Conservation (phyloP, 92 coral and sea anemone species). For the Phenganax marumi region DNA sequence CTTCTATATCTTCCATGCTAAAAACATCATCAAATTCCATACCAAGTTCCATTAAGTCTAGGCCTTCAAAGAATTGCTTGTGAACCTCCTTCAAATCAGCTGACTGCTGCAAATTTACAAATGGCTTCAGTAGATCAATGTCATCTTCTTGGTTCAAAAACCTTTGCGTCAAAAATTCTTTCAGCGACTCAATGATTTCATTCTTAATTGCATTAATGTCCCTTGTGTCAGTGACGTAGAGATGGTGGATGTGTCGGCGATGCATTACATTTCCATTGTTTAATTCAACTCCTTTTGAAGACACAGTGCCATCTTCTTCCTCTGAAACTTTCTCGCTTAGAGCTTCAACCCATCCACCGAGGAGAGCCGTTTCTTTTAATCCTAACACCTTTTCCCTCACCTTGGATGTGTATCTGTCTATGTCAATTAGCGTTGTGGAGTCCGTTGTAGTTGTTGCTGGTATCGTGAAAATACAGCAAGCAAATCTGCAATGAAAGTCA, state of each 20-base stretch:
- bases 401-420: too few relatives aligned
- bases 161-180: conserved; percentile 12
- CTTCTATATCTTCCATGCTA: conserved; percentile 21
- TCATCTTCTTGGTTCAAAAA: conserved; percentile 14
- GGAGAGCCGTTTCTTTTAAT: too few relatives aligned
- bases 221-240: conserved; percentile 18
- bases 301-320: too few relatives aligned
- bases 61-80: conserved; percentile 8
- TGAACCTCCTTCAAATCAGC: conserved; percentile 14
- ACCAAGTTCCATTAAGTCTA: conserved; percentile 19
- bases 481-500: too few relatives aligned
- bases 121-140: conserved; percentile 14
- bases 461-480: too few relatives aligned
- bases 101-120: conserved; percentile 25
- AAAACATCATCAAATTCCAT: conserved; percentile 18
- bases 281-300: too few relatives aligned
- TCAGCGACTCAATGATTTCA: conserved; percentile 15
- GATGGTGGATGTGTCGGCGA: not conserved
- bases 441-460: too few relatives aligned
- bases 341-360: not conserved
- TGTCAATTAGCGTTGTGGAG: too few relatives aligned
- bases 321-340: not conserved
- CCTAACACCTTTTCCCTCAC: too few relatives aligned
- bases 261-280: too few relatives aligned
- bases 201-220: conserved; percentile 13